Base-by-base conservation (phyloP, 2,797 vertebrate species). In the Spea hammondii region DNA sequence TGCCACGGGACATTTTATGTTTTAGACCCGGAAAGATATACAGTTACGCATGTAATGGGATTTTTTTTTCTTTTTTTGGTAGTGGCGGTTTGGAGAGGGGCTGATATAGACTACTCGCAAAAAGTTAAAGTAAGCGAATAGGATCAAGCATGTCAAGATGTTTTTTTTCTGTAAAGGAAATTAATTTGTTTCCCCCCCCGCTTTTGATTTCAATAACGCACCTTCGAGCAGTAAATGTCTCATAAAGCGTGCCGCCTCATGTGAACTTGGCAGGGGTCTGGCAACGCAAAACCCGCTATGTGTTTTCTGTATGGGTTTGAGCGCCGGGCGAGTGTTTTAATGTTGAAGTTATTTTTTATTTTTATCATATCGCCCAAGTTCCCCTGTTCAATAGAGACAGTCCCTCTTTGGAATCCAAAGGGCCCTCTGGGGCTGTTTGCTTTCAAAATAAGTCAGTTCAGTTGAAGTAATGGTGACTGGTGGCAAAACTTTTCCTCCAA, bases 1-100 rank as follows among this genome's bases (percentile, higher is more conserved):
- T 85, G 85, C 85, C 85, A 87, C 32, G 79, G 73, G 83, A 68
- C 86, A 76, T 86, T 85, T 85, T 87, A 83, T 84, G 82, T 66
- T 88, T 83, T 72, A 54, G 70, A 86, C 76, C 83, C 70, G 86
- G 83, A 85, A 86, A 79, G 84, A 87, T 85, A 84, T 85, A 88
- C 68, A 54, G 51, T 47, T 57, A 65, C 47, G 8, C 46, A 11
- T 48, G 64, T 67, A 60, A 67, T 55, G 54, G 53, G 64, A n/a
- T 48, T 49, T 65, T 71, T 51, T 17, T 50, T 32, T 57, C 59
- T 67, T 9, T 46, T 66, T 2, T 59, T 72, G 48, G 48, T 8
- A 5, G 47, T 69, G 66, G 32, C 32, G 57, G 11, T 65, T 62
- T 62, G 7, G 4, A 7, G 59, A 8, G n/a, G 59, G 12, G 12